Evolutionary conservation across 1,140 invertebrate species (phyloP).

Genomic region (Steinernema khuongi): DNA sequence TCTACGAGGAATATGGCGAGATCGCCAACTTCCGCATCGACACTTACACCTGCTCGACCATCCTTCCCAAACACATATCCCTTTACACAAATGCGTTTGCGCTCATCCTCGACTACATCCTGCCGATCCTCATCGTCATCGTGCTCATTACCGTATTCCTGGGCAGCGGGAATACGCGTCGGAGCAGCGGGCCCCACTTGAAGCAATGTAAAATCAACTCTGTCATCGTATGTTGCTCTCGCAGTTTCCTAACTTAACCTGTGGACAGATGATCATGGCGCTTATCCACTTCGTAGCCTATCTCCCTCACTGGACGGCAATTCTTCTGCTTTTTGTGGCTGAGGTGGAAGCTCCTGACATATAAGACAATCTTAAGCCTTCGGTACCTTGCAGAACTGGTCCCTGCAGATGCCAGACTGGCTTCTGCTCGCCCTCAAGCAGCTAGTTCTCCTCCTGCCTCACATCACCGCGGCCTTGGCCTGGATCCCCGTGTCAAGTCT

Average conservation of each 20-base stretch:
- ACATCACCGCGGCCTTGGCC: neutral
- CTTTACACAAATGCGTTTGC: neutral
- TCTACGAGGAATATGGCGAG: constrained; percentile 2
- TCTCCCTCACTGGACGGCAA: neutral
- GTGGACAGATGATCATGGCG: neutral
- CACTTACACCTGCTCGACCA: neutral
- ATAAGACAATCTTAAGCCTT: neutral
- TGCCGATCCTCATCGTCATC: neutral
- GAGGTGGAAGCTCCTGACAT: neutral
- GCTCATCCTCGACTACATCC: neutral
- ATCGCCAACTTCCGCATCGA: neutral
- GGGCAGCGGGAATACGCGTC: neutral
- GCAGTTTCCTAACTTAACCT: neutral
- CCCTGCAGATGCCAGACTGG: neutral
- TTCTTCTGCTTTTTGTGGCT: neutral
- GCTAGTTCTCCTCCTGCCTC: neutral
- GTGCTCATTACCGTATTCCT: neutral
- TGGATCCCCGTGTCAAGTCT: neutral
- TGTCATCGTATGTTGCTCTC: neutral
- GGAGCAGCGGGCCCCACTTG: neutral
- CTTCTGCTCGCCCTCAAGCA: neutral
- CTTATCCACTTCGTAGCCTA: neutral
- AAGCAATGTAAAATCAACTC: constrained; percentile 7
- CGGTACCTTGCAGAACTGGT: neutral
- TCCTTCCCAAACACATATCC: neutral